Conservation (phyloP, 2,888 invertebrate species). For the Erannis defoliaria region DNA sequence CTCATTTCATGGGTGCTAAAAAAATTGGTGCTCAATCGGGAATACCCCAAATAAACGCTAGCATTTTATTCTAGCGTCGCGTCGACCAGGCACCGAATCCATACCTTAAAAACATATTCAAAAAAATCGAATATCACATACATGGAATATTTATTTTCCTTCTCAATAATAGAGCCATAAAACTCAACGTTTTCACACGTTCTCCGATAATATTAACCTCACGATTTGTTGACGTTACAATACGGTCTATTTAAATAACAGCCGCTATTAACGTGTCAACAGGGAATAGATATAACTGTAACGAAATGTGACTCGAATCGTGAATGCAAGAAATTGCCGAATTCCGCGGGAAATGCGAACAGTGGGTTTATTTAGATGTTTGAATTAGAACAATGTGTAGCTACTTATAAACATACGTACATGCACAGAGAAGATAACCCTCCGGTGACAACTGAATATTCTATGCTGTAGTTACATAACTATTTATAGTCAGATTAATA, state of each 20-base stretch:
- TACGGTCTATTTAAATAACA: slow-evolving; percentile 26
- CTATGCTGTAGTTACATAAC: no score
- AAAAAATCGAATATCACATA: not conserved
- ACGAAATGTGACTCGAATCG: slow-evolving; percentile 20
- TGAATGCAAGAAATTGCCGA: slow-evolving; percentile 22
- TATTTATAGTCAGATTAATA: no score
- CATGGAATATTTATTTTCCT: slow-evolving; percentile 13
- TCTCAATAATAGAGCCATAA: slow-evolving; percentile 10
- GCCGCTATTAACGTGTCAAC: slow-evolving; percentile 24
- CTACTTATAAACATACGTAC: not conserved
- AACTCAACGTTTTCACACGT: slow-evolving; percentile 10
- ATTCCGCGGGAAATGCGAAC: slow-evolving; percentile 18
- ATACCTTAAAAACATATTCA: no score
- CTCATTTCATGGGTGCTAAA: no score
- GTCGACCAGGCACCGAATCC: no score
- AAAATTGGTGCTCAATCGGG: no score
- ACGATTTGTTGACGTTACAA: slow-evolving; percentile 21
- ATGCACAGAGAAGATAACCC: not conserved
- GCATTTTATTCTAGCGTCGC: no score
- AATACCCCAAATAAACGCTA: no score
- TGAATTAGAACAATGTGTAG: slow-evolving; percentile 11
- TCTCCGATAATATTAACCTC: slow-evolving; percentile 17
- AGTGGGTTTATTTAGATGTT: slow-evolving; percentile 15
- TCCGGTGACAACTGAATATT: no score
- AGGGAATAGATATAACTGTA: slow-evolving; percentile 23